These are phyloP conservation scores for Silurus meridionalis DNA, from an alignment of 2,113 vertebrate species.

Conservation along the genomic window DNA sequence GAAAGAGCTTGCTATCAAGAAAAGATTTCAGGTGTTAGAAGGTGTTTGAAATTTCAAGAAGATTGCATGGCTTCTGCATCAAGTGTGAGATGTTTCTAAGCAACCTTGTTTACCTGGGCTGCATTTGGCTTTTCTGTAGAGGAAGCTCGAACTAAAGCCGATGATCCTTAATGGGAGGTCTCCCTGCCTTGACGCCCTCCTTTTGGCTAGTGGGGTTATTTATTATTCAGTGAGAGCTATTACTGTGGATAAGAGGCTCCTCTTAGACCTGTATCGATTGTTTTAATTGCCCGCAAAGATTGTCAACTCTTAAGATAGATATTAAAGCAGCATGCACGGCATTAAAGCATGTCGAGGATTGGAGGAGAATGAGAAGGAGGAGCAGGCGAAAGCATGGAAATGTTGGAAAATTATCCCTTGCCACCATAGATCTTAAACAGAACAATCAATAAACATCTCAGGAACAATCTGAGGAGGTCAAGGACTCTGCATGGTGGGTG, in stretches of 20 bases:
- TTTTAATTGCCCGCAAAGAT: conserved; percentile 80
- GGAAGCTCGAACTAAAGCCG: conserved; percentile 35
- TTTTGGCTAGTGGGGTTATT: conserved; percentile 64
- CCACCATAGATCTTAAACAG: conserved; percentile 58
- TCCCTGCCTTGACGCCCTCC: conserved; percentile 37
- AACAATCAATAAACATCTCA: conserved; percentile 67
- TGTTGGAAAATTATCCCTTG: conserved; percentile 57
- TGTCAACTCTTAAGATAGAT: conserved; percentile 81
- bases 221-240: conserved; percentile 80
- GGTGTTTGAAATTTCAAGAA: not conserved
- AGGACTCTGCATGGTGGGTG: conserved; percentile 41
- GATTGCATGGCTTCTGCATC: not conserved
- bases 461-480: conserved; percentile 61
- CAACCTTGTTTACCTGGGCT: conserved; percentile 23
- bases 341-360: conserved; percentile 56
- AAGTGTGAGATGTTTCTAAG: not conserved
- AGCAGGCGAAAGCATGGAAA: conserved; percentile 55
- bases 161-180: conserved; percentile 57
- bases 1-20: not conserved
- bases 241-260: conserved; percentile 77
- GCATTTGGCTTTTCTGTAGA: conserved; percentile 19
- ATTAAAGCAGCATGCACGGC: conserved; percentile 68
- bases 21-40: not conserved
- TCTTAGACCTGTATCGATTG: conserved; percentile 75
- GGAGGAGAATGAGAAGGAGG: conserved; percentile 40